These are phyloP conservation scores for Sphaerodactylus townsendi DNA, from an alignment of 2,113 vertebrate species.

Conservation along the genomic window DNA sequence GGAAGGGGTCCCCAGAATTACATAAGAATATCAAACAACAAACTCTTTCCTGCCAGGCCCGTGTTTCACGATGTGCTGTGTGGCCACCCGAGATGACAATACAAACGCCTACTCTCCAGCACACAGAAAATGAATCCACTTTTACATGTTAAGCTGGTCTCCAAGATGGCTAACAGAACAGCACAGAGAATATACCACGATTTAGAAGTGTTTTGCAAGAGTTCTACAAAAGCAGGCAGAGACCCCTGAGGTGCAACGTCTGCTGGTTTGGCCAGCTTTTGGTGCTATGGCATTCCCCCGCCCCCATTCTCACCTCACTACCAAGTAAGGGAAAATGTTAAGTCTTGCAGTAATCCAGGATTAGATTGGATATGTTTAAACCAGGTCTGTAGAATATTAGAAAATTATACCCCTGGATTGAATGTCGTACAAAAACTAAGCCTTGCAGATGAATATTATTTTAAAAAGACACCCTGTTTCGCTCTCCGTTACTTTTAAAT, in stretches of 20 bases:
- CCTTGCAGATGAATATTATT: not conserved
- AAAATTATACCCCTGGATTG: not conserved
- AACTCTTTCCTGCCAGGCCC: not conserved
- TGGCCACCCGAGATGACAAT: not conserved
- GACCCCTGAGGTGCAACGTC: not conserved
- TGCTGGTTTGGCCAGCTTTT: not conserved
- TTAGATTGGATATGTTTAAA: not conserved
- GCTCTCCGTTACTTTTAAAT: not conserved
- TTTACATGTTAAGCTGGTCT: not conserved
- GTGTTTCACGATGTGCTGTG: not conserved
- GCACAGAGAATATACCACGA: not conserved
- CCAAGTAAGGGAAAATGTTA: not conserved
- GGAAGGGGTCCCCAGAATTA: not conserved
- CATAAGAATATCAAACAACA: not conserved
- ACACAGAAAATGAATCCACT: not conserved
- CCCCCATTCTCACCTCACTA: not conserved
- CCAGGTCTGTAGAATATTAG: not conserved
- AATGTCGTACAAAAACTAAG: slow-evolving; percentile 8
- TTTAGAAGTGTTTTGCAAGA: too few relatives aligned
- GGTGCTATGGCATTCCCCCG: not conserved
- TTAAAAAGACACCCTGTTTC: not conserved
- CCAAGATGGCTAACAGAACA: not conserved
- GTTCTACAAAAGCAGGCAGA: not conserved
- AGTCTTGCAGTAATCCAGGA: not conserved
- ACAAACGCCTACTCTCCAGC: not conserved